Evolutionary conservation across 2,113 vertebrate genomes (phyloP).

Genomic region (Kryptolebias marmoratus): DNA sequence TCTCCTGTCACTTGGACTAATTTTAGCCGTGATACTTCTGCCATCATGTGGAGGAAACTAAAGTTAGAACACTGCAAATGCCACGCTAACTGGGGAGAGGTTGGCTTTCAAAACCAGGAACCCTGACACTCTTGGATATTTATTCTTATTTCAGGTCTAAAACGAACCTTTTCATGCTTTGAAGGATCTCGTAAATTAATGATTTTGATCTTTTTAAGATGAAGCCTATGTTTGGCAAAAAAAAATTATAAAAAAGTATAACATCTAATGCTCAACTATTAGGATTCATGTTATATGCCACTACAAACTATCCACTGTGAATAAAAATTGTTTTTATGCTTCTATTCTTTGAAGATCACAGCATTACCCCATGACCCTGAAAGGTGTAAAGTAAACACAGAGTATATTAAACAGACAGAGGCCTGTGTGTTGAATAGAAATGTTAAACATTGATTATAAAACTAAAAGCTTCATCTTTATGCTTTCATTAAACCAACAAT

Average conservation of each 20-base stretch:
- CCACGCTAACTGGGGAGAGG: conserved; percentile 24
- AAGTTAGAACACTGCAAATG: conserved; percentile 52
- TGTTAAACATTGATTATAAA: background rate
- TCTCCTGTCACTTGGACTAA: conserved; percentile 55
- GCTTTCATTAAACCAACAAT: background rate
- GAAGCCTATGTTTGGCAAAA: background rate
- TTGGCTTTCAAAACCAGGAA: conserved; percentile 6
- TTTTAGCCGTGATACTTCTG: conserved; percentile 48
- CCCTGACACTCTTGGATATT: background rate
- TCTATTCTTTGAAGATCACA: too few species aligned
- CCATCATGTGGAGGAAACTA: conserved; percentile 50
- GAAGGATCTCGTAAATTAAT: background rate
- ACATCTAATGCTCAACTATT: background rate
- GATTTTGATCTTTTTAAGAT: background rate
- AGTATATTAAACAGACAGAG: background rate
- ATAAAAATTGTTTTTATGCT: background rate
- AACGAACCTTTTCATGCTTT: background rate
- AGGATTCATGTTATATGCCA: background rate
- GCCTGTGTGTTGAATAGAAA: background rate
- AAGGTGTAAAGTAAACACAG: background rate
- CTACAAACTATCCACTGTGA: background rate
- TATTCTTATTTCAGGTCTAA: background rate
- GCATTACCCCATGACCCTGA: background rate
- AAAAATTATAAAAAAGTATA: background rate
- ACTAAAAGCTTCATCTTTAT: background rate